phyloP scores from a whole-genome alignment of 1,140 invertebrate genomes.

The Scaptomyza pallida region DNA sequence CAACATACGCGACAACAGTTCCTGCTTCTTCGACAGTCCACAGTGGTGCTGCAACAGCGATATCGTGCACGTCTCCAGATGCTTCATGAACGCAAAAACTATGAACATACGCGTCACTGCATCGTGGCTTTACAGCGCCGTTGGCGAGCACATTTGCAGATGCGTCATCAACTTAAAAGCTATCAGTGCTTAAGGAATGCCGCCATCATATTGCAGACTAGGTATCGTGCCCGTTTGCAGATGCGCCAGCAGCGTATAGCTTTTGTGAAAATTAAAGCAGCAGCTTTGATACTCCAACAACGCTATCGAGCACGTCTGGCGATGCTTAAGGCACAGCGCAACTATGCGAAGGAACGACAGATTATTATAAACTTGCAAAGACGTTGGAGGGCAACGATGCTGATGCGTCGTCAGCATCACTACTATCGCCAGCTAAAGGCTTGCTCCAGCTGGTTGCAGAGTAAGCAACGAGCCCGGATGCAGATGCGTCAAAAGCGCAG shows the following conservation, averaged over 20 bases:
- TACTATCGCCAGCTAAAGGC: constrained; percentile 31
- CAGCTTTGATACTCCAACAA: constrained; percentile 69
- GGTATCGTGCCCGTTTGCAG: constrained; percentile 23
- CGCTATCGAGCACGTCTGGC: constrained; percentile 47
- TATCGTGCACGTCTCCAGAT: constrained; percentile 83
- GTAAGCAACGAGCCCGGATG: constrained; percentile 19
- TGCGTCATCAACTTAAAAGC: constrained; percentile 16
- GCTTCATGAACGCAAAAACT: constrained; percentile 44
- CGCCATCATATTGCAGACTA: constrained; percentile 31
- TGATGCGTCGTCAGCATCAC: constrained; percentile 20
- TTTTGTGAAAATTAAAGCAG: constrained; percentile 17
- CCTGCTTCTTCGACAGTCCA: constrained; percentile 63
- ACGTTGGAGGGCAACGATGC: constrained; percentile 42
- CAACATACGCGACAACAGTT: constrained; percentile 33
- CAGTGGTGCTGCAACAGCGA: constrained; percentile 84
- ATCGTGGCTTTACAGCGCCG: constrained; percentile 73
- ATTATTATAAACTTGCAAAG: constrained; percentile 35
- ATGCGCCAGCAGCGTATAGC: constrained; percentile 22
- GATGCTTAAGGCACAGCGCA: constrained; percentile 43
- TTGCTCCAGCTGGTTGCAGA: constrained; percentile 27
- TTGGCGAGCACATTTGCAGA: constrained; percentile 83
- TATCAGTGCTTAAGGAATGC: constrained; percentile 62
- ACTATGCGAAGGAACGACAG: constrained; percentile 55
- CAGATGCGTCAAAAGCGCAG: constrained; percentile 19
- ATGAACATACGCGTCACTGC: constrained; percentile 31